phyloP scores from a whole-genome alignment of 2,797 vertebrate genomes.

The Acipenser transmontanus region DNA sequence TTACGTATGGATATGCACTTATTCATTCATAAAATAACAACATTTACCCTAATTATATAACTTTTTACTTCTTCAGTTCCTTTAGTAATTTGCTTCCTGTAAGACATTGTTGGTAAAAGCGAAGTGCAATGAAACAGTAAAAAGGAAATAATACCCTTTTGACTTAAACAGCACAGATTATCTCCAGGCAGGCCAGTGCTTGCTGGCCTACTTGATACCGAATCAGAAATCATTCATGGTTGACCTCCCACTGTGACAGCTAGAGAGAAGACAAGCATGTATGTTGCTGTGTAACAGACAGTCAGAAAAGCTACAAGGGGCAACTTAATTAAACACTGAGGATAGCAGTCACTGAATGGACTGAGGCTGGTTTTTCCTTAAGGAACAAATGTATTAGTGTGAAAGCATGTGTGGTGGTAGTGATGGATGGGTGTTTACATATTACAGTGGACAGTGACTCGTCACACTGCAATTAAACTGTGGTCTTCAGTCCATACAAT shows the following conservation, averaged over 20 bases:
- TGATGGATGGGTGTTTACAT: constrained; percentile 7
- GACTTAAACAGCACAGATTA: not conserved
- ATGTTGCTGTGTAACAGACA: constrained; percentile 2
- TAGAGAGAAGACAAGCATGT: not conserved
- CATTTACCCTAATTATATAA: too few species aligned
- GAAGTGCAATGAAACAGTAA: too few species aligned
- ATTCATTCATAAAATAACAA: too few species aligned
- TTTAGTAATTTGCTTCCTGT: too few species aligned
- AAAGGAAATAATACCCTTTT: too few species aligned
- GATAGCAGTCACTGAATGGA: constrained; percentile 1
- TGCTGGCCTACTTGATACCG: not conserved
- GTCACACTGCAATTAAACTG: constrained; percentile 20
- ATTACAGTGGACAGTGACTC: constrained; percentile 1
- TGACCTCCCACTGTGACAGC: not conserved
- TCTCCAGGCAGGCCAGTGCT: not conserved
- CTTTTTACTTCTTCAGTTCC: too few species aligned
- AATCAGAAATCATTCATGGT: not conserved
- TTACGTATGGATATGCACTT: too few species aligned
- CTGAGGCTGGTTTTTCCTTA: not conserved
- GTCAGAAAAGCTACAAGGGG: not conserved
- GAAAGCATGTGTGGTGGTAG: not conserved
- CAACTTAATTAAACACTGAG: constrained; percentile 9
- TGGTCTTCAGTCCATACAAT: constrained; percentile 1
- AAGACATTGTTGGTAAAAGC: too few species aligned
- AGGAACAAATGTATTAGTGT: not conserved